These are phyloP conservation scores for Ctenicera cuprea DNA, from an alignment of 2,888 invertebrate genomes.

Conservation along the genomic window DNA sequence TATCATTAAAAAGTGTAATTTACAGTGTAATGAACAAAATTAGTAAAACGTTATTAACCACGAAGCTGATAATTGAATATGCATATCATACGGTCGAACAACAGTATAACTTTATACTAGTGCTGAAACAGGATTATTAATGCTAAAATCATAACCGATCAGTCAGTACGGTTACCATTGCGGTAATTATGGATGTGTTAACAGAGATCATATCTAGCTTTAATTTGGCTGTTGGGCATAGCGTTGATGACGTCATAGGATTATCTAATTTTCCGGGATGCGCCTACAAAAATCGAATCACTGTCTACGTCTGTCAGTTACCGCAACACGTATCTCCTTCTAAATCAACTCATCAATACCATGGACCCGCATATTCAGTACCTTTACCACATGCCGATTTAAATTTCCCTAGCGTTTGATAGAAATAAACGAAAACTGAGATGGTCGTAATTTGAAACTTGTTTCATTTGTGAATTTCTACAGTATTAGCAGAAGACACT, in stretches of 20 bases:
- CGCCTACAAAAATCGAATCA: conserved; percentile 35
- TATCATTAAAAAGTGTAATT: background rate
- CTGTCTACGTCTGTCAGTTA: conserved; percentile 16
- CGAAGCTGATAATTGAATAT: conserved; percentile 20
- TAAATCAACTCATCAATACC: conserved; percentile 2
- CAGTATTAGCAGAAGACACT: no score
- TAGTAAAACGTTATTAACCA: background rate
- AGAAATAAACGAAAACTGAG: background rate
- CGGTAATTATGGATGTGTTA: conserved; percentile 28
- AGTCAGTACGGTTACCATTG: conserved; percentile 22
- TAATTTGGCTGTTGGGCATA: conserved; percentile 26
- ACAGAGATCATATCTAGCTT: conserved; percentile 26
- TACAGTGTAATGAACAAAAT: background rate
- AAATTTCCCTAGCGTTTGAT: background rate
- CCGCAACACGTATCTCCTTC: conserved; percentile 4
- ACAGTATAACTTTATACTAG: conserved; percentile 10
- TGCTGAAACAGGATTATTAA: background rate
- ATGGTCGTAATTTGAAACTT: no score
- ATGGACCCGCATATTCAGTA: background rate
- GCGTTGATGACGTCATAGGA: conserved; percentile 18
- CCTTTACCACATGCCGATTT: background rate
- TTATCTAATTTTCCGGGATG: conserved; percentile 36
- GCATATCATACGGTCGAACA: conserved; percentile 14
- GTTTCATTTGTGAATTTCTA: no score
- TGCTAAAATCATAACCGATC: conserved; percentile 32